Base-by-base conservation (phyloP, 2,797 vertebrate species). In the Apogon hyalosoma region DNA sequence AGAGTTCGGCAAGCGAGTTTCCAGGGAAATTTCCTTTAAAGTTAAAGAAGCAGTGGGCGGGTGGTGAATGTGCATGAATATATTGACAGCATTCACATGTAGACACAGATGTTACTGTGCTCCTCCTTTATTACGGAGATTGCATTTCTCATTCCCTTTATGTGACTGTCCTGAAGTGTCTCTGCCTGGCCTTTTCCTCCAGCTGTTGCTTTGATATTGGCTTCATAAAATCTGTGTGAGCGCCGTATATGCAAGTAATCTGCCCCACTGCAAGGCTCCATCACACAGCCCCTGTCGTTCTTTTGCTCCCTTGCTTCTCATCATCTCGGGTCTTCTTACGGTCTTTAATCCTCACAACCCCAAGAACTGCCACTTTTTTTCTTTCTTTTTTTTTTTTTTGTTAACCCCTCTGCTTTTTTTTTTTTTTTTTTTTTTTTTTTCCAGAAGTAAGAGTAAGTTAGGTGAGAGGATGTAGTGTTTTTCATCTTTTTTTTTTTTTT, bases 121-220 rank as follows among this genome's bases (percentile, higher is more conserved):
- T 69, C 64, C 54, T 75, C 69, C 74, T 80, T 72, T 56, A 60
- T 84, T 74, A 86, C 58, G 36, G 64, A 69, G 82, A 80, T 84
- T 84, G 69, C 79, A 86, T 90, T 88, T 83, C 77, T 88, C 67
- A 85, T 90, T 90, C 79, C 65, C 74, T 85, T 83, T 84, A 63
- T 42, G 52, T 31, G 0, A 13, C 71, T 84, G 90, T 92, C 89
- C 89, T 87, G 68, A 38, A 60, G 59, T 79, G 84, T 87, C 82
- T 89, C 77, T 14, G 76, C 56, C 28, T 48, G 80, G 63, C 80
- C 71, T 85, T 79, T 74, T 88, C 85, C 82, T 80, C 83, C 89
- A 91, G 90, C 91, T 92, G 87, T 75, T 87, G 84, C 93, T 94
- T 92, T 93, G 91, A 94, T 93, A 88, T 87, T 77, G 76, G 86